phyloP scores from a whole-genome alignment of 2,888 invertebrate genomes.

The Heliconius ethilla region DNA sequence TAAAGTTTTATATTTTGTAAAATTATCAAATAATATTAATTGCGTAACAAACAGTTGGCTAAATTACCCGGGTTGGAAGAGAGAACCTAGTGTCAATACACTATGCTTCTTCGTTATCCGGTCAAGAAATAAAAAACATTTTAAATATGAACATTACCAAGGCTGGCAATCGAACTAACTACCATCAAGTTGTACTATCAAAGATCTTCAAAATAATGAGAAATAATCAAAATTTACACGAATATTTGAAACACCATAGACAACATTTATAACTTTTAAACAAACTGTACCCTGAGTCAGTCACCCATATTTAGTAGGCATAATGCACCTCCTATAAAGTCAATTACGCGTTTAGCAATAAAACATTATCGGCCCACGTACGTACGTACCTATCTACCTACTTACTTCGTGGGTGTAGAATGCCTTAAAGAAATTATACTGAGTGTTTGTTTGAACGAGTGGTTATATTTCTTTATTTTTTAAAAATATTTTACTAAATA shows the following conservation, averaged over 20 bases:
- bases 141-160: too few relatives aligned
- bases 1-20: not conserved
- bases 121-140: too few relatives aligned
- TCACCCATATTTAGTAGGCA: constrained; percentile 31
- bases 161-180: not conserved
- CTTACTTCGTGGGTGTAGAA: constrained; percentile 43
- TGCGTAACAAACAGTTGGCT: not conserved
- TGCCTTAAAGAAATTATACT: constrained; percentile 39
- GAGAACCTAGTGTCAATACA: not conserved
- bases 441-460: constrained; percentile 26
- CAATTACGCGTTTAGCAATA: constrained; percentile 43
- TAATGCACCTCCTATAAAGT: constrained; percentile 33
- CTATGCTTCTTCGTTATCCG: not conserved
- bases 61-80: not conserved
- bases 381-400: constrained; percentile 7
- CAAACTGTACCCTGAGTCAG: not conserved
- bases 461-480: constrained; percentile 11
- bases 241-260: not conserved
- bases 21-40: not conserved
- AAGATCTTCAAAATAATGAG: not conserved
- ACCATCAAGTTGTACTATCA: not conserved
- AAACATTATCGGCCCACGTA: constrained; percentile 45
- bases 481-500: constrained; percentile 11
- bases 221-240: too few relatives aligned
- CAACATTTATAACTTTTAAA: not conserved